Evolutionary conservation across 1,140 invertebrate species (phyloP).

Genomic region (Bradynema listronoti): DNA sequence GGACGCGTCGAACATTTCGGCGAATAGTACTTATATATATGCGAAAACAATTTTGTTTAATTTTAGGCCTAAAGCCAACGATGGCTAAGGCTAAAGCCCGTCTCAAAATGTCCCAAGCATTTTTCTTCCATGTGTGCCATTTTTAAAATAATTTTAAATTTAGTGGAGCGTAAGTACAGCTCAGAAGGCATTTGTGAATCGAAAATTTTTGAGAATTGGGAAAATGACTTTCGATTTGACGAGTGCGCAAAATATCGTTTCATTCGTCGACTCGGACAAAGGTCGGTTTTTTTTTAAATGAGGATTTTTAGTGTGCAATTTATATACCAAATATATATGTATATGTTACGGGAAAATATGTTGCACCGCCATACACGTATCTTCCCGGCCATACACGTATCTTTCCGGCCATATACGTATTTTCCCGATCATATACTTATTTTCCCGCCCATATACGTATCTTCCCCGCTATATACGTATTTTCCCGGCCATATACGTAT

Average conservation of each 20-base stretch:
- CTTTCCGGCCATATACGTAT: neutral
- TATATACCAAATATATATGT: neutral
- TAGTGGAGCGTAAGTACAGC: constrained; percentile 11
- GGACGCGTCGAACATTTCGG: too few relatives aligned
- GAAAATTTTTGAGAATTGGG: neutral
- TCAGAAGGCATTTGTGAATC: neutral
- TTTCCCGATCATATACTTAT: neutral
- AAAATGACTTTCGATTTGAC: neutral
- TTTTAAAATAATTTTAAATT: constrained; percentile 18
- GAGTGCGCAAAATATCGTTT: constrained; percentile 26
- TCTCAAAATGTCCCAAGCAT: neutral
- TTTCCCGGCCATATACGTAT: neutral
- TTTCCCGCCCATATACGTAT: neutral
- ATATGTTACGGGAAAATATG: neutral
- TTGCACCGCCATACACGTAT: neutral
- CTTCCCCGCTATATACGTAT: neutral
- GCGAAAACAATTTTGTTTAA: too few relatives aligned
- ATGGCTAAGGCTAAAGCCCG: too few relatives aligned
- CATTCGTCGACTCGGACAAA: constrained; percentile 36
- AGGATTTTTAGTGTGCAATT: neutral
- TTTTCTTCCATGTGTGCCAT: neutral
- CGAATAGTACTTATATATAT: too few relatives aligned
- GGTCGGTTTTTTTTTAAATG: constrained; percentile 7
- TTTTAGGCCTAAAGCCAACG: too few relatives aligned
- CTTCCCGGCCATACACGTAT: neutral